Percentiles rank a stretch among this genome's conserved stretches.
These are phyloP conservation scores for Sebastes variabilis DNA, from an alignment of 2,797 vertebrate genomes.

Conservation along the genomic window DNA sequence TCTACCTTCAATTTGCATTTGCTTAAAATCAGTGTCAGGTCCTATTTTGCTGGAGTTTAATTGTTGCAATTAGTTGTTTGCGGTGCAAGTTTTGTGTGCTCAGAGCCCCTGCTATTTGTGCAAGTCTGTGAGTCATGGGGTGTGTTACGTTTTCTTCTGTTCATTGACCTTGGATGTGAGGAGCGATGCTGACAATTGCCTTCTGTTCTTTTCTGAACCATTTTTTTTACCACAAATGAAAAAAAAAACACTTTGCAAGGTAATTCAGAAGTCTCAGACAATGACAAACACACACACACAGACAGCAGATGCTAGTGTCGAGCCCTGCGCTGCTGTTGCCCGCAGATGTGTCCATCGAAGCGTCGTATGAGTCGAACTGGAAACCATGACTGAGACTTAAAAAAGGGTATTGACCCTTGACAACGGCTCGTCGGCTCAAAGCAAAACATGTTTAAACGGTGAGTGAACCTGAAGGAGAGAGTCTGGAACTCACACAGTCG, in stretches of 20 bases:
- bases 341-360: slow-evolving; percentile 59
- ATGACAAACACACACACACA: slow-evolving; percentile 14
- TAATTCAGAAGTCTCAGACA: slow-evolving; percentile 12
- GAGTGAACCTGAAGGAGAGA: slow-evolving; percentile 58
- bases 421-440: slow-evolving; percentile 48
- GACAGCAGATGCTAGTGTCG: slow-evolving; percentile 36
- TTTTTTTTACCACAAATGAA: background rate
- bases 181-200: slow-evolving; percentile 25
- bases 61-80: slow-evolving; percentile 21
- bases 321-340: slow-evolving; percentile 10
- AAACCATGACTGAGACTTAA: slow-evolving; percentile 56
- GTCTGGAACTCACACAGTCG: slow-evolving; percentile 17
- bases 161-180: slow-evolving; percentile 49
- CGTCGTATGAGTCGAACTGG: slow-evolving; percentile 46
- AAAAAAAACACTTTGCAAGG: background rate
- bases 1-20: slow-evolving; percentile 52
- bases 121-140: background rate
- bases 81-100: background rate
- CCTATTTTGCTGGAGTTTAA: slow-evolving; percentile 22
- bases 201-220: slow-evolving; percentile 34
- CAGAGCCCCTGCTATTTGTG: background rate
- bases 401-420: slow-evolving; percentile 63
- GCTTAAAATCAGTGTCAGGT: slow-evolving; percentile 39
- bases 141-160: slow-evolving; percentile 4
- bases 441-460: slow-evolving; percentile 60